phyloP scores from a whole-genome alignment of 2,888 invertebrate genomes.

The Labia minor region DNA sequence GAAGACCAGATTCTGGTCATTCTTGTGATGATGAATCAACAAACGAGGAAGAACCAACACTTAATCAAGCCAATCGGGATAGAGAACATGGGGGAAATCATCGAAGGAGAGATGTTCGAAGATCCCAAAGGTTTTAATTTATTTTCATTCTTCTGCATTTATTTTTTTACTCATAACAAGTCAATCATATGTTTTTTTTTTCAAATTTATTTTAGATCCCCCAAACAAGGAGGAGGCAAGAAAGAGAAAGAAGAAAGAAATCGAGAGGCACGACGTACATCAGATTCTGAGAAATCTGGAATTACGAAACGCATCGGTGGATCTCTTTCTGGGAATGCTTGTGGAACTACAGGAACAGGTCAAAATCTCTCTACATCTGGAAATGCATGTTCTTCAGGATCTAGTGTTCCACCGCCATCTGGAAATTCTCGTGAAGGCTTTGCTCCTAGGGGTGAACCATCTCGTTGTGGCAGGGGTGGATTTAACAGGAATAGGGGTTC shows the following conservation, averaged over 20 bases:
- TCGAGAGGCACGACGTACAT: constrained; percentile 36
- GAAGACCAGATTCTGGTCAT: not conserved
- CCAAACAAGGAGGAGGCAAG: constrained; percentile 24
- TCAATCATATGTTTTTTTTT: too few species aligned
- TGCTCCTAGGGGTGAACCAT: constrained; percentile 80
- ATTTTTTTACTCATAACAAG: not conserved
- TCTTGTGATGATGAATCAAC: not conserved
- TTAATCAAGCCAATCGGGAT: not conserved
- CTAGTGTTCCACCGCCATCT: constrained; percentile 30
- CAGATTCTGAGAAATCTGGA: not conserved
- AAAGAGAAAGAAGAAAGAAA: constrained; percentile 47
- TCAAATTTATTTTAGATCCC: constrained; percentile 21
- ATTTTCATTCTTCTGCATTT: too few species aligned
- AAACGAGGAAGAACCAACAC: not conserved
- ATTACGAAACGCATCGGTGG: not conserved
- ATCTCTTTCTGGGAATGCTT: constrained; percentile 33
- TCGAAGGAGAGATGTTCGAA: not conserved
- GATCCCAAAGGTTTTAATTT: constrained; percentile 3
- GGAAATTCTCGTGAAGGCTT: constrained; percentile 57
- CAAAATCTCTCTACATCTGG: constrained; percentile 27
- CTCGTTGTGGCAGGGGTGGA: constrained; percentile 66
- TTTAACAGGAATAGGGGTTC: constrained; percentile 39
- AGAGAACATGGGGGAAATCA: not conserved
- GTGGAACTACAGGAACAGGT: constrained; percentile 32
- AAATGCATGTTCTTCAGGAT: constrained; percentile 30